These are phyloP conservation scores for Lagorchestes hirsutus DNA, from an alignment of 2,797 vertebrate species.

Conservation along the genomic window DNA sequence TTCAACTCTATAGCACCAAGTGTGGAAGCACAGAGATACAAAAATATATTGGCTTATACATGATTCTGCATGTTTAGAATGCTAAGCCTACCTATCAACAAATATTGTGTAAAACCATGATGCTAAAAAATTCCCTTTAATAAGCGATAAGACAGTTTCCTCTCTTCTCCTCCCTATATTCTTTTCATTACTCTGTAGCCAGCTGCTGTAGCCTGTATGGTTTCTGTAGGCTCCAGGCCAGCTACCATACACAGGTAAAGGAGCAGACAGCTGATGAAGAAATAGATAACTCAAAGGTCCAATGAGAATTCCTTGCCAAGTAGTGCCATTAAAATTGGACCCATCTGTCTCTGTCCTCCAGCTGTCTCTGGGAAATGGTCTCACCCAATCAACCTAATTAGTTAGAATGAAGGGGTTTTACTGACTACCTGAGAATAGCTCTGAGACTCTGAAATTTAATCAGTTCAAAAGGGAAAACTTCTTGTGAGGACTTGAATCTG, in stretches of 20 bases:
- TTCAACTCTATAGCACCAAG: neutral
- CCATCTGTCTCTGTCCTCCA: slow-evolving; percentile 79
- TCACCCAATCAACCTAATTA: slow-evolving; percentile 75
- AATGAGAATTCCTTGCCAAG: neutral
- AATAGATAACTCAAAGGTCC: neutral
- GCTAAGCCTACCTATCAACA: neutral
- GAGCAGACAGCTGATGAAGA: neutral
- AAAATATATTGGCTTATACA: neutral
- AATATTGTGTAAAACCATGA: neutral
- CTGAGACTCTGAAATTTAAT: neutral
- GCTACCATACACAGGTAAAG: neutral
- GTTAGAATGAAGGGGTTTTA: slow-evolving; percentile 45
- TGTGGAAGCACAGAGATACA: neutral
- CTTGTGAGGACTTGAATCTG: neutral
- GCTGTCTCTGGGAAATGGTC: slow-evolving; percentile 69
- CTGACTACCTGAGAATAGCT: neutral
- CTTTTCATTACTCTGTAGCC: neutral
- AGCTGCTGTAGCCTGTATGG: neutral
- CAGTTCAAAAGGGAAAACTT: neutral
- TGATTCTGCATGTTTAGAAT: neutral
- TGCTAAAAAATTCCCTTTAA: neutral
- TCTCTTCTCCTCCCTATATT: neutral
- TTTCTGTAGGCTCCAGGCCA: neutral
- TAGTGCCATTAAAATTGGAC: slow-evolving; percentile 57
- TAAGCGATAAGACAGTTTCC: neutral